A percentile compares a stretch with the other conserved stretches of the same genome.
Conservation (phyloP, 1,140 invertebrate species). For the Ceratoteleas bidentatus region DNA sequence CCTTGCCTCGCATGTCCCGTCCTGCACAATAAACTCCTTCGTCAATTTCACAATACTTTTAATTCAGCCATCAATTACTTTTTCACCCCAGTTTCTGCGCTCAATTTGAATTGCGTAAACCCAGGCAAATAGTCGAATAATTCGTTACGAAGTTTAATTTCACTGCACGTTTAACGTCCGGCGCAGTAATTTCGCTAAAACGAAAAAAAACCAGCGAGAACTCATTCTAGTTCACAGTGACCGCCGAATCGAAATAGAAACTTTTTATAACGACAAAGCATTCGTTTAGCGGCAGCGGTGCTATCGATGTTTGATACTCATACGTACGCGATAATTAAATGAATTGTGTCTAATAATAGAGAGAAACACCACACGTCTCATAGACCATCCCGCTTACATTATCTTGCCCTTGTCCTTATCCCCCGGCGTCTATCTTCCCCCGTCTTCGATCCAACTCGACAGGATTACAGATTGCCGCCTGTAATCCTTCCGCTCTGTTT, state of each 20-base stretch:
- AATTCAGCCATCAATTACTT: not conserved
- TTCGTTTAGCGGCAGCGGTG: not conserved
- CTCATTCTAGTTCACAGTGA: not conserved
- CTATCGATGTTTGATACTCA: constrained; percentile 14
- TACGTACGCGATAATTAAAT: constrained; percentile 42
- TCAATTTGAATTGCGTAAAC: not conserved
- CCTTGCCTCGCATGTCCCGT: not conserved
- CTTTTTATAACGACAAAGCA: constrained; percentile 3
- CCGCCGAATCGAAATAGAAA: not conserved
- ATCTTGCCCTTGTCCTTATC: constrained; percentile 41
- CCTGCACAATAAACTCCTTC: not conserved
- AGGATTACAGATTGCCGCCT: constrained; percentile 60
- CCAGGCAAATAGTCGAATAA: not conserved
- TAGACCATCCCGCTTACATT: constrained; percentile 35
- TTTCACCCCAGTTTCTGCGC: not conserved
- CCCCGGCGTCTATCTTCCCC: constrained; percentile 34
- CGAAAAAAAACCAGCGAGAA: not conserved
- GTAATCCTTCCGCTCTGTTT: constrained; percentile 63
- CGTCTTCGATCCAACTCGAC: constrained; percentile 50
- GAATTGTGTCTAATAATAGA: constrained; percentile 46
- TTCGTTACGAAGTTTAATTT: not conserved
- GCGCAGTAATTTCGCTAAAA: not conserved
- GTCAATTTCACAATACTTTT: not conserved
- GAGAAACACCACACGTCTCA: not conserved
- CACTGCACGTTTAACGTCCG: not conserved